Evolutionary conservation across 2,113 vertebrate genomes (phyloP).

Genomic region (Gavialis gangeticus): DNA sequence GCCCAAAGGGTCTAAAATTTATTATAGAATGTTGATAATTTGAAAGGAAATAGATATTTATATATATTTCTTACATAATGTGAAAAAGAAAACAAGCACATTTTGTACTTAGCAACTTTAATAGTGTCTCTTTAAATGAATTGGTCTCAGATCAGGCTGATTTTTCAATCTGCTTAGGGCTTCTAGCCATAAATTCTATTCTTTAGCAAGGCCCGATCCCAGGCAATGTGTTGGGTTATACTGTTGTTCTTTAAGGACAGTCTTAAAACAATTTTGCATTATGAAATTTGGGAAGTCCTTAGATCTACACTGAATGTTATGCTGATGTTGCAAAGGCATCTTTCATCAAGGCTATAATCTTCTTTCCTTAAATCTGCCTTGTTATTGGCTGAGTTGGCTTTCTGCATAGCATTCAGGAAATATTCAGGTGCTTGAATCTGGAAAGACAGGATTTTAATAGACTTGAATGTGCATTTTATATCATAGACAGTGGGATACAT

Average conservation of each 20-base stretch:
- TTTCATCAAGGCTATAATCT: not conserved
- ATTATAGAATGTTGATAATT: no score
- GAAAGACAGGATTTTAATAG: not conserved
- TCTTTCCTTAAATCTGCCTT: not conserved
- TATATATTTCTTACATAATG: not conserved
- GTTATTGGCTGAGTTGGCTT: not conserved
- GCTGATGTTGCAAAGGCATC: not conserved
- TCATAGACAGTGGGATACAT: not conserved
- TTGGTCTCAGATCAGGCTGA: not conserved
- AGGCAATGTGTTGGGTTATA: not conserved
- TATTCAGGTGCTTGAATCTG: not conserved
- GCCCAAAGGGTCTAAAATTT: no score
- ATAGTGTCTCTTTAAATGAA: slow-evolving; percentile 9
- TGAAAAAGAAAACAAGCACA: not conserved
- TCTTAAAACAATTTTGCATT: not conserved
- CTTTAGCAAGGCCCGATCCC: slow-evolving; percentile 5
- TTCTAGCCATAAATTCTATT: slow-evolving; percentile 1
- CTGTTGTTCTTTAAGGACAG: slow-evolving; percentile 10
- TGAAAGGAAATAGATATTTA: no score
- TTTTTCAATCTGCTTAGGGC: not conserved
- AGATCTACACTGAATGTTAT: not conserved
- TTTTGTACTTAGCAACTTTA: not conserved
- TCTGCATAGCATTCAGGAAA: not conserved
- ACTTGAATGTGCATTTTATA: not conserved
- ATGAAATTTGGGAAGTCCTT: slow-evolving; percentile 1